phyloP scores from a whole-genome alignment of 2,888 invertebrate species.

The Steromphala cineraria region DNA sequence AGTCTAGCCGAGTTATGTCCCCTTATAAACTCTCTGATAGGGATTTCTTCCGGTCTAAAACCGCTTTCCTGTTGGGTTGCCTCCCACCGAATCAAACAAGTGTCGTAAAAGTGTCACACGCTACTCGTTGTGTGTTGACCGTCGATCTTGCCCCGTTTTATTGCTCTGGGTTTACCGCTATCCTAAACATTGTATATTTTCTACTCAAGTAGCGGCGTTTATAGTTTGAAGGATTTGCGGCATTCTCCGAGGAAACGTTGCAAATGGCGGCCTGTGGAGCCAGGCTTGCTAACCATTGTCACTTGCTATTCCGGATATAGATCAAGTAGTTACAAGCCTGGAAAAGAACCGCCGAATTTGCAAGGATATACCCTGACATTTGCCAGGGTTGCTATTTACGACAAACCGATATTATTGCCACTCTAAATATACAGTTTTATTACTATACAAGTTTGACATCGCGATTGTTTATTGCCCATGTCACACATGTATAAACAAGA shows the following conservation, averaged over 20 bases:
- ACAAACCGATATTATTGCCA: not conserved
- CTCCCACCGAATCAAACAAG: not conserved
- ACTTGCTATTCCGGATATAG: not conserved
- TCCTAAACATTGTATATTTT: slow-evolving; percentile 19
- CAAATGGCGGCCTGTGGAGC: not conserved
- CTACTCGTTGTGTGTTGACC: not conserved
- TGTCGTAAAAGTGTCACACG: slow-evolving; percentile 18
- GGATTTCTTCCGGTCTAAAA: not conserved
- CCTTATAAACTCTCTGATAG: not conserved
- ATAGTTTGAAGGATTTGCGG: not conserved
- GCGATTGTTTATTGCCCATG: not conserved
- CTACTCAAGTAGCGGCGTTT: slow-evolving; percentile 9
- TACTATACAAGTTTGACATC: not conserved
- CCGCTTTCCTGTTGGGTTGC: not conserved
- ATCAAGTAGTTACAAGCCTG: not conserved
- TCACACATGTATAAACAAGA: not conserved
- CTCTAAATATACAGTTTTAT: not conserved
- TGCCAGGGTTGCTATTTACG: not conserved
- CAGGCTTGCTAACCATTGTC: not conserved
- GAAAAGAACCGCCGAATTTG: not conserved
- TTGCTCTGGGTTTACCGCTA: not conserved
- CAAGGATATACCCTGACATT: not conserved
- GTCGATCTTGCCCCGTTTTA: slow-evolving; percentile 4
- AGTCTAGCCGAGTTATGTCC: not conserved
- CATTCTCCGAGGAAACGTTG: not conserved